Base-by-base conservation (phyloP, 1,140 invertebrate species). In the Ceratina australensis region DNA sequence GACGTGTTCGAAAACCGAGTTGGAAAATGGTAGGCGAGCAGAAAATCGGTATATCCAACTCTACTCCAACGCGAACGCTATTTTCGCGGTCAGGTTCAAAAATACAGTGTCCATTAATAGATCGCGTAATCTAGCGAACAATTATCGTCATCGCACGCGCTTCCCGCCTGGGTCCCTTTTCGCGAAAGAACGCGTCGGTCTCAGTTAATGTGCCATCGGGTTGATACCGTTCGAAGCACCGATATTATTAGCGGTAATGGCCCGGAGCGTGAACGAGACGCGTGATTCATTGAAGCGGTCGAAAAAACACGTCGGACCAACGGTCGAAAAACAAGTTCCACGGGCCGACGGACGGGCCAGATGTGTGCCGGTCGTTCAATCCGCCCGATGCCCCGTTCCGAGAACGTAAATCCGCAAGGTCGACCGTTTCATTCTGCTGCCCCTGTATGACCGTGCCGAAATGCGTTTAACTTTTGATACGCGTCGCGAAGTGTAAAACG, bases 291-390 rank as follows among this genome's bases (percentile, higher is more conserved):
- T 49, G 63, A 65, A 4, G 33, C 24, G 33, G 2, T 20, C 22
- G 22, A 33, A 68, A 75, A 66, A 74, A 75, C n/a, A 20, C 20
- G 72, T 22, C 15, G 60, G 49, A 52, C 47, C 28, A 20, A 52
- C 72, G n/a, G 54, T 67, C 64, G 73, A 75, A 60, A 68, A 75
- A 75, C 73, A 68, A 75, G 73, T 75, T 67, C 59, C 66, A 68
- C 64, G 72, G n/a, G 33, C 18, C 13, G 64, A 68, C 73, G 24
- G n/a, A 68, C 13, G 54, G 22, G 64, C 54, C 33, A 67, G 42
- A 75, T 67, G 33, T 15, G 63, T 24, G 54, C 10, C 18, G 22
- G 22, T n/a, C 18, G 42, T 8, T 22, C 59, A 16, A 64, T 74
- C 16, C 22, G 60, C 18, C n/a, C n/a, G 33, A 59, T 67, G 72